Base-by-base conservation (phyloP, 2,888 invertebrate species). In the Mantis religiosa region DNA sequence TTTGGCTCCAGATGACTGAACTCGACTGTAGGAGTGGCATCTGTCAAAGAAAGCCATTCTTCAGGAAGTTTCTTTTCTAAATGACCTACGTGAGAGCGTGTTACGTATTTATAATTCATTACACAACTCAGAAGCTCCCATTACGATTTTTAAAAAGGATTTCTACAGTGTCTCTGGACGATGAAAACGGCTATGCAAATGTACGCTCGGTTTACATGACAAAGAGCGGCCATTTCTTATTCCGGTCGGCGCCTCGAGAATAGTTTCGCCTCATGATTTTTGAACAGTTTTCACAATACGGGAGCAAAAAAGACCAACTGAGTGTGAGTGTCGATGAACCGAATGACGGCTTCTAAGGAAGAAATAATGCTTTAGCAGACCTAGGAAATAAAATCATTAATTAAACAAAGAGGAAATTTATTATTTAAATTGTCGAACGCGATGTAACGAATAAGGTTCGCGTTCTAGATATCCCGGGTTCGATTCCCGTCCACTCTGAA, bases 201-300 rank as follows among this genome's bases (percentile, higher is more conserved):
- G 85, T 85, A 85, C 28, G 54, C 27, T 85, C 41, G 34, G 41
- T 85, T 85, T 85, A 85, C 85, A 85, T 85, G 34, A 85, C 27
- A 85, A 85, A 47, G 34, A 41, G 28, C 47, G 8, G 91, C 91
- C 92, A 91, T 71, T 84, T 54, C 28, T 9, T 20, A n/a, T n/a
- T 25, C 4, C 85, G 28, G 54, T 54, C 14, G 83, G 28, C 83
- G 20, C 54, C 54, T 15, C 20, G 20, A 41, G 25, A 34, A 85
- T 28, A 34, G 85, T 85, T 85, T 85, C 85, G 47, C 85, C 85
- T 85, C 85, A 47, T 34, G 85, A 85, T 85, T 27, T 85, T 87
- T 41, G 34, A 82, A 27, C 25, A 71, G 54, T 71, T 71, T 71
- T 71, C 54, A 71, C 54, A 71, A 71, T 71, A 71, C 54, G 25